These are phyloP conservation scores for Acholoe squamosa DNA, from an alignment of 2,888 invertebrate species.

Conservation along the genomic window DNA sequence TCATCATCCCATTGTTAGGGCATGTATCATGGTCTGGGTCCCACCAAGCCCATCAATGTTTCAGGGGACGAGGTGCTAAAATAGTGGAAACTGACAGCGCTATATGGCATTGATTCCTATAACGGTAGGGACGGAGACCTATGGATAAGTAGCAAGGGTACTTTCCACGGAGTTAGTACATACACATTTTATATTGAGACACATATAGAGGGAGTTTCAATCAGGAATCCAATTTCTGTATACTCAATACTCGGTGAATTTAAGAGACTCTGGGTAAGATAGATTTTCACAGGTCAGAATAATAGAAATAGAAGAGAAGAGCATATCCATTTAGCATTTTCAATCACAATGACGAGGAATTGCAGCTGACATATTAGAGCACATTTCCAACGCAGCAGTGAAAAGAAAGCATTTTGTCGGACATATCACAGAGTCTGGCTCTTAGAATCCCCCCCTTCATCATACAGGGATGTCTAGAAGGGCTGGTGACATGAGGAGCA, in stretches of 20 bases:
- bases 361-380: no score
- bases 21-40: constrained; percentile 20
- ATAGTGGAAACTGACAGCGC: background rate
- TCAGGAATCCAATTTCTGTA: background rate
- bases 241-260: background rate
- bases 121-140: background rate
- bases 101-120: background rate
- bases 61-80: constrained; percentile 20
- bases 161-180: background rate
- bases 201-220: background rate
- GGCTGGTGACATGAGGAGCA: background rate
- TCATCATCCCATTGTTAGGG: constrained; percentile 34
- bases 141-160: background rate
- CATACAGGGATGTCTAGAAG: background rate
- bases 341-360: no score
- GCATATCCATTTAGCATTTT: no score
- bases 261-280: no score
- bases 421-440: no score
- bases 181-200: background rate
- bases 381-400: no score
- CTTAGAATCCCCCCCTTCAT: background rate
- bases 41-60: background rate
- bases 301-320: no score
- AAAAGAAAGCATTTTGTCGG: no score
- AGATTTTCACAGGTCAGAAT: no score